Evolutionary conservation across 37 sponge, comb jelly and placozoan genomes (phyloP), one percentile per base, ranked within the genome.

Genomic region (Hormiphora californensis): DNA sequence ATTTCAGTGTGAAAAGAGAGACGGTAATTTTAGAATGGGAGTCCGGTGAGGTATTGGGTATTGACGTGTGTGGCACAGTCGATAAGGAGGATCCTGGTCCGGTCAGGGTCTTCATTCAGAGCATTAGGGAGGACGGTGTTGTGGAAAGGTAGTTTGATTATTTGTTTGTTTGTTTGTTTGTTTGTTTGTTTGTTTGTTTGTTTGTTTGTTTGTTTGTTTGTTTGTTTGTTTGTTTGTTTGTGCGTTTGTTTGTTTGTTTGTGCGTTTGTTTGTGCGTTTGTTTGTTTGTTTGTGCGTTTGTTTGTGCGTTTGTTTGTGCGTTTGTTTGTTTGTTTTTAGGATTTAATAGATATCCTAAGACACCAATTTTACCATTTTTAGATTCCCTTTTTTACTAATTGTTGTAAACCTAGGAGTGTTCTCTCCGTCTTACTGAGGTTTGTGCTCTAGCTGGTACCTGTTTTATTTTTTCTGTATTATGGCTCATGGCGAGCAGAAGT

Each of bases 11-110:
- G 30, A 57, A 57, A 57, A 57, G 27, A 57, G 61, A 57, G 61
- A 57, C 81, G 1, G 43, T 40, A 73, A 73, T 0, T 3, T 28
- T 73, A 28, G 27, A 73, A 23, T 19, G 81, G n/a, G 44, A 43
- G 1, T 25, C 81, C 8, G 81, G 81, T 1, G 81, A 73, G 35
- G 40, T 46, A 36, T 46, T 73, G 21, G 81, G 81, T 4, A 43
- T 73, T 73, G 81, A 73, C 22, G 81, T 73, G n/a, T 27, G 36
- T 73, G 81, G 81, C 1, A 73, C 81, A 3, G 68, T 65, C 3
- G 81, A 73, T 7, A 33, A 46, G 21, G 39, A 33, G 5, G 81
- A 43, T 11, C 27, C 12, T 5, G 81, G 46, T 40, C 5, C 17
- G 5, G 59, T 57, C 4, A 2, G 81, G 15, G 81, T 73, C 23